Percentiles rank a stretch among this genome's conserved stretches.
These are phyloP conservation scores for Callitettix versicolor DNA, from an alignment of 1,140 invertebrate species.

Conservation along the genomic window DNA sequence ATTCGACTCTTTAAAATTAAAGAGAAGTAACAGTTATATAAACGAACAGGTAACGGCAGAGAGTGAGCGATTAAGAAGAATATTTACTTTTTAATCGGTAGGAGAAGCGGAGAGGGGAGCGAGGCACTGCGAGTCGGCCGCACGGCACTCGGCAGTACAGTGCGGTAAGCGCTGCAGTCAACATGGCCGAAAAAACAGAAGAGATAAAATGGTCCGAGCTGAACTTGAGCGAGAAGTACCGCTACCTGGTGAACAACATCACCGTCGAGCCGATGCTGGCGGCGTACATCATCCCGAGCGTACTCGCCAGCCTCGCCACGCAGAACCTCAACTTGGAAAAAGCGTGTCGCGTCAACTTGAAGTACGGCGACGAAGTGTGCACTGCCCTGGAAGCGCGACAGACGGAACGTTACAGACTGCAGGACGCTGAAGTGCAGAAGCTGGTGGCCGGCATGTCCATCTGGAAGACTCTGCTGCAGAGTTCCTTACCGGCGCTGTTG, in stretches of 20 bases:
- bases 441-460: constrained; percentile 64
- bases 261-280: constrained; percentile 71
- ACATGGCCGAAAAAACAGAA: constrained; percentile 2
- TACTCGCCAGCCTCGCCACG: constrained; percentile 61
- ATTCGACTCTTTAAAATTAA: too few relatives aligned
- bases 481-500: constrained; percentile 57
- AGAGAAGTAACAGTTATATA: too few relatives aligned
- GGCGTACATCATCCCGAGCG: constrained; percentile 68
- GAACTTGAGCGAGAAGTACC: constrained; percentile 28
- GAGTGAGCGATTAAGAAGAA: too few relatives aligned
- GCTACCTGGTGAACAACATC: constrained; percentile 42
- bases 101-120: neutral
- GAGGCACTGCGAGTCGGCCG: neutral
- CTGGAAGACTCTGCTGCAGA: constrained; percentile 70
- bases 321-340: constrained; percentile 76
- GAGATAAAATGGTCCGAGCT: constrained; percentile 21
- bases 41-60: too few relatives aligned
- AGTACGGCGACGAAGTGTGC: constrained; percentile 56
- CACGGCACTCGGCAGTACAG: neutral
- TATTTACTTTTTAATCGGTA: too few relatives aligned
- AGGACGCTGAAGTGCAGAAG: constrained; percentile 59
- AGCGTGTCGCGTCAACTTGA: constrained; percentile 69
- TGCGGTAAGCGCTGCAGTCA: neutral
- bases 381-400: constrained; percentile 54
- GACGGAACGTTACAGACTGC: constrained; percentile 47